These are phyloP conservation scores for Uloborus diversus DNA, from an alignment of 1,140 invertebrate species.

Conservation along the genomic window DNA sequence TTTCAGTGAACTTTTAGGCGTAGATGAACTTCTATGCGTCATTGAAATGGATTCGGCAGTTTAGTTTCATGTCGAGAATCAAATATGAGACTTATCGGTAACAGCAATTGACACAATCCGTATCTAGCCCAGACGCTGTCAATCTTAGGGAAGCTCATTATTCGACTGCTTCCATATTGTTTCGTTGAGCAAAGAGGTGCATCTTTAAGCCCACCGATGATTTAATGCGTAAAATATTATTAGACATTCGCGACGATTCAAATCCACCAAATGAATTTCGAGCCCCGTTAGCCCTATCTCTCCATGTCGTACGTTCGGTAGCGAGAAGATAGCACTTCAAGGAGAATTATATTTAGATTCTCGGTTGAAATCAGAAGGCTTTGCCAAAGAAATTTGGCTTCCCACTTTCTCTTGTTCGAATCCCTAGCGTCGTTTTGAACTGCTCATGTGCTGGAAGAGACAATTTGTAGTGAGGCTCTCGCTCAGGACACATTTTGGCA, in stretches of 20 bases:
- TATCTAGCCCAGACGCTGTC: too few relatives aligned
- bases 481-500: too few relatives aligned
- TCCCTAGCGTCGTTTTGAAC: not conserved
- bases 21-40: too few relatives aligned
- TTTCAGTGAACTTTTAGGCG: too few relatives aligned
- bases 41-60: too few relatives aligned
- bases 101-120: too few relatives aligned
- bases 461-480: too few relatives aligned
- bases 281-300: not conserved
- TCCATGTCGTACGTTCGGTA: slow-evolving; percentile 4
- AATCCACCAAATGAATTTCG: slow-evolving; percentile 17
- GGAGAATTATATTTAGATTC: slow-evolving; percentile 33
- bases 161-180: too few relatives aligned
- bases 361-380: not conserved
- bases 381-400: slow-evolving; percentile 31
- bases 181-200: too few relatives aligned
- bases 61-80: too few relatives aligned
- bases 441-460: not conserved
- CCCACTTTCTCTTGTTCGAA: not conserved
- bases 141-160: too few relatives aligned
- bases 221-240: slow-evolving; percentile 7
- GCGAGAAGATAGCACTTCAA: slow-evolving; percentile 9
- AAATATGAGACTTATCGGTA: too few relatives aligned
- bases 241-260: not conserved
- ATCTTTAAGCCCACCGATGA: not conserved